phyloP scores from a whole-genome alignment of 2,888 invertebrate genomes.

The Athalia cordata region DNA sequence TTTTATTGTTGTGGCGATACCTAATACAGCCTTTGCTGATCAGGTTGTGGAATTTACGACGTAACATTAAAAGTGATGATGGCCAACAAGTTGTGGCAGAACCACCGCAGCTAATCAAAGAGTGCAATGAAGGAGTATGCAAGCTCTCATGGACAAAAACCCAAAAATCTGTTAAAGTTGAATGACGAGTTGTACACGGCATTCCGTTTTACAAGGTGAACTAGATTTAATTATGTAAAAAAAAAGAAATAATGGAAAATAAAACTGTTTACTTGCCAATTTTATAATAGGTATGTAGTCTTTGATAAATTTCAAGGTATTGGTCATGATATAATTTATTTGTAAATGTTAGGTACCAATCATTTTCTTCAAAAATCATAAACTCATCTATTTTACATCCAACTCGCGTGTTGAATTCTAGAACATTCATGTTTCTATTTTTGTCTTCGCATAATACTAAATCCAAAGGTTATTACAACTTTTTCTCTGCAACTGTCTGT shows the following conservation, averaged over 20 bases:
- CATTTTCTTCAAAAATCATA: constrained; percentile 32
- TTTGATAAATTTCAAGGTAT: too few species aligned
- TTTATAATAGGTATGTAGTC: too few species aligned
- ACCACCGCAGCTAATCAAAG: constrained; percentile 64
- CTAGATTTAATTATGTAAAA: neutral
- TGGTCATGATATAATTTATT: constrained; percentile 42
- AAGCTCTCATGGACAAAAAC: constrained; percentile 65
- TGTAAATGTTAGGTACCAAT: constrained; percentile 43
- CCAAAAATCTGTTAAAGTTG: constrained; percentile 53
- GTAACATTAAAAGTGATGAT: constrained; percentile 76
- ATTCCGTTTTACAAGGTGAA: constrained; percentile 7
- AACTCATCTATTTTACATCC: constrained; percentile 19
- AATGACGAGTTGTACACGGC: constrained; percentile 45
- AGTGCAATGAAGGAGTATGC: constrained; percentile 69
- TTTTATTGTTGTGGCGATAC: constrained; percentile 89
- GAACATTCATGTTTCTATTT: neutral
- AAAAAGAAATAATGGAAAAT: neutral
- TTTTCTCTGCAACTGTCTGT: too few species aligned
- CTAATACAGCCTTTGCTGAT: constrained; percentile 88
- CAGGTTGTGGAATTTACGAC: constrained; percentile 89
- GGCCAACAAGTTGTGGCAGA: constrained; percentile 55
- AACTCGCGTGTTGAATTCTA: constrained; percentile 1
- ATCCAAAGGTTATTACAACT: too few species aligned
- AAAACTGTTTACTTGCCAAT: neutral
- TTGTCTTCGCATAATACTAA: too few species aligned